Evolutionary conservation across 2,797 vertebrate genomes (phyloP), one percentile per base, ranked within the genome.

Genomic region (Aplochiton taeniatus): DNA sequence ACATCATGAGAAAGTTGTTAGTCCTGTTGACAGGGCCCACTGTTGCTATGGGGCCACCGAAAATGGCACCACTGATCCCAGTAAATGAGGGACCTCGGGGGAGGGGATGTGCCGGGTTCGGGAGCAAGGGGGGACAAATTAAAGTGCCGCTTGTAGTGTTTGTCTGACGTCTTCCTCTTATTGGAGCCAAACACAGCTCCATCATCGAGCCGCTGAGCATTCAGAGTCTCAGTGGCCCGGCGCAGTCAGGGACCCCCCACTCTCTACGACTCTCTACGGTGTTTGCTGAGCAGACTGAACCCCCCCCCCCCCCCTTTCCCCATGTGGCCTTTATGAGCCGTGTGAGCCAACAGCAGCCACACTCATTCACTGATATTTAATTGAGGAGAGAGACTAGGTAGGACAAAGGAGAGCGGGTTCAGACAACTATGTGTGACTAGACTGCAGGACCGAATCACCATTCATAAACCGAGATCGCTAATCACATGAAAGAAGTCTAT

Each of bases 1-100:
- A 91, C 89, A 90, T 93, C 90, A 93, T 92, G 90, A 92, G 90
- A 93, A 93, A 91, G 80, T 86, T 68, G 83, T 48, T 76, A 72
- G 78, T 78, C 75, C 75, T 54, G 67, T 85, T 83, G 84, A 89
- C 83, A 84, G 72, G 83, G 72, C 66, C 70, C 57, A 46, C 77
- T 74, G 91, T 92, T 92, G 88, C 87, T 86, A 92, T 89, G 90
- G 89, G 75, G 77, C 83, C 61, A 63, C 72, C 85, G 80, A 79
- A 85, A 87, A 90, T 85, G 80, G 77, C 80, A 77, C 75, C 51
- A 66, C 58, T 58, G 84, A 71, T 78, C 81, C 69, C 77, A 79
- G 78, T 81, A 86, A 90, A 90, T 88, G 84, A 87, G 81, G 84
- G 79, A 7, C 13, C 63, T 65, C 75, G 10, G 51, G 58, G 51